Conservation (phyloP, 2,797 vertebrate genomes). For the Poeciliopsis gracilis region DNA sequence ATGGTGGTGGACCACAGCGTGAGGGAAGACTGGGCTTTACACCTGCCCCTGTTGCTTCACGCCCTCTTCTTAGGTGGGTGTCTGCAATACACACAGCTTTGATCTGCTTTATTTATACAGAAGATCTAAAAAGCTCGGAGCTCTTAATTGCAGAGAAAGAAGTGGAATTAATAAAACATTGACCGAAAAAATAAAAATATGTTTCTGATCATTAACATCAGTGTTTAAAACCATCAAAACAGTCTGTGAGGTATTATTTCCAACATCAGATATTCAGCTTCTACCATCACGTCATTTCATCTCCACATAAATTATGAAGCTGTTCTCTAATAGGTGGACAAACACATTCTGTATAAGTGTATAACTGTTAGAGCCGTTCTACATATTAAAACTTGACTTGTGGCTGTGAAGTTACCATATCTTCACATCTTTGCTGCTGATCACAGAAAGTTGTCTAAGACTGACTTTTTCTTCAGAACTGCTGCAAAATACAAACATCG, state of each 20-base stretch:
- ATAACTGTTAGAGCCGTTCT: slow-evolving; percentile 9
- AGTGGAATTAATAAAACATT: background rate
- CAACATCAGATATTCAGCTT: background rate
- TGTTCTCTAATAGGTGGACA: slow-evolving; percentile 16
- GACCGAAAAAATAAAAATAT: slow-evolving; percentile 22
- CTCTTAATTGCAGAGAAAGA: background rate
- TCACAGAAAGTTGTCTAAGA: slow-evolving; percentile 2
- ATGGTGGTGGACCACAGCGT: slow-evolving; percentile 99
- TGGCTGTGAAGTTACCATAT: slow-evolving; percentile 1
- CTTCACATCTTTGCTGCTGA: slow-evolving; percentile 10
- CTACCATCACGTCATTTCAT: slow-evolving; percentile 31
- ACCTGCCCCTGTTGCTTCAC: slow-evolving; percentile 92
- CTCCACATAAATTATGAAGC: slow-evolving; percentile 15
- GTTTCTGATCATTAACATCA: background rate
- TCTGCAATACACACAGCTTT: background rate
- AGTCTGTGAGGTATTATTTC: slow-evolving; percentile 24
- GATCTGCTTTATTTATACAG: background rate
- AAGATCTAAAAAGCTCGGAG: background rate
- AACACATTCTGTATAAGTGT: slow-evolving; percentile 37
- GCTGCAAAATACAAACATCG: background rate
- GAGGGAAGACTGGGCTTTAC: slow-evolving; percentile 97
- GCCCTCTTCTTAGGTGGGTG: slow-evolving; percentile 94
- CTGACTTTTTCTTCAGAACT: background rate
- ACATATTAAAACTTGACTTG: slow-evolving; percentile 9
- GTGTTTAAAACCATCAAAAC: slow-evolving; percentile 25